Evolutionary conservation across 2,888 invertebrate genomes (phyloP).

Genomic region (Smittia sp.): DNA sequence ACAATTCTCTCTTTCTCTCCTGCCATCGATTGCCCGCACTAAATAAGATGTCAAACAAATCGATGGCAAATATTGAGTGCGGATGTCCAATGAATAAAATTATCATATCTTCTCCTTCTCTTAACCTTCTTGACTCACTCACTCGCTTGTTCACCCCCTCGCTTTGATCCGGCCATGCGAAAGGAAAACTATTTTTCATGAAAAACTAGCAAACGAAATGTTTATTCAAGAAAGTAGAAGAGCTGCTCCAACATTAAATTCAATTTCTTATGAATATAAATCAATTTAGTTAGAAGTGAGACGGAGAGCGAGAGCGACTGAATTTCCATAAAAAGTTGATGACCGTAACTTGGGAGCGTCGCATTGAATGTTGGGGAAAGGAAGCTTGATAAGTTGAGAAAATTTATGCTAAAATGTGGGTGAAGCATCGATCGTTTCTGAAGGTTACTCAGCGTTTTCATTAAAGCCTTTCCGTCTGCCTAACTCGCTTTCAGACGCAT

Average conservation of each 20-base stretch:
- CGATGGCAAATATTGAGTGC: constrained; percentile 26
- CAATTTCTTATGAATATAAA: constrained; percentile 39
- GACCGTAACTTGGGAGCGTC: constrained; percentile 37
- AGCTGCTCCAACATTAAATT: constrained; percentile 26
- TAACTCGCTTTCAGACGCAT: too few relatives aligned
- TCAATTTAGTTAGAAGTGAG: constrained; percentile 19
- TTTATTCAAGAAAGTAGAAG: constrained; percentile 1
- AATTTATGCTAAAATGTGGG: too few relatives aligned
- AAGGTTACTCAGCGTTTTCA: too few relatives aligned
- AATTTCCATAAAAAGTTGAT: constrained; percentile 30
- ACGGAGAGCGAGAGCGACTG: neutral
- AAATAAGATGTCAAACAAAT: constrained; percentile 31
- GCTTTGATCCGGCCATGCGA: too few relatives aligned
- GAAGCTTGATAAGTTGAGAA: too few relatives aligned
- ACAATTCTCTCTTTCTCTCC: too few relatives aligned
- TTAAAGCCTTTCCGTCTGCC: too few relatives aligned
- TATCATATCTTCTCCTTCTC: constrained; percentile 23
- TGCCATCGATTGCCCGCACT: neutral
- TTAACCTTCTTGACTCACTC: neutral
- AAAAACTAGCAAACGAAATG: neutral
- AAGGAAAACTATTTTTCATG: neutral
- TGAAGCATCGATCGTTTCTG: too few relatives aligned
- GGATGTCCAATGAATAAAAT: constrained; percentile 38
- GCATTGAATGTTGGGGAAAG: too few relatives aligned
- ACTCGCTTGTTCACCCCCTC: too few relatives aligned